phyloP scores from a whole-genome alignment of 1,140 invertebrate species.

The Fopius arisanus region DNA sequence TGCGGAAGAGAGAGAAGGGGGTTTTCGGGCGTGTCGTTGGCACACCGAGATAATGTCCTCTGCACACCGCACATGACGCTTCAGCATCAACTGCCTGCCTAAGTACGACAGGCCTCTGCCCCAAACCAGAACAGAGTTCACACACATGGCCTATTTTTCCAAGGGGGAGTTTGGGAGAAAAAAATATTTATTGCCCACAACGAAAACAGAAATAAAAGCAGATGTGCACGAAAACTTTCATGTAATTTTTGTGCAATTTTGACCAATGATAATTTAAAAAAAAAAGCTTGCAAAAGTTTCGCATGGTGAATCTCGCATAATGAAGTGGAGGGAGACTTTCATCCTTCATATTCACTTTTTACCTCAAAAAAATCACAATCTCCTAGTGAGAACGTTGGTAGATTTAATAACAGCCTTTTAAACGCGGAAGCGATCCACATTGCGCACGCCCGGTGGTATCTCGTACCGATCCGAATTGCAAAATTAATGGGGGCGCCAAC shows the following conservation, averaged over 20 bases:
- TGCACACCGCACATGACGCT: neutral
- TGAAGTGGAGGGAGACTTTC: conserved; percentile 12
- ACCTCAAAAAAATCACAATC: neutral
- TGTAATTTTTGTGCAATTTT: too few relatives aligned
- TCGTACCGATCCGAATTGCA: conserved; percentile 36
- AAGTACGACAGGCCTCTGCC: conserved; percentile 13
- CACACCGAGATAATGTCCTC: conserved; percentile 31
- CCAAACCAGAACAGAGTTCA: neutral
- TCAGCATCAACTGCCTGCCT: conserved; percentile 7
- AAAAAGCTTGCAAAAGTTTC: too few relatives aligned
- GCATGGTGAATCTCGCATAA: too few relatives aligned
- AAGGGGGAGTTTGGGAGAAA: neutral
- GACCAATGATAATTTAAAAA: too few relatives aligned
- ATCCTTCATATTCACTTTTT: conserved; percentile 32
- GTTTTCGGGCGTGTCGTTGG: conserved; percentile 28
- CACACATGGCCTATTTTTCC: neutral
- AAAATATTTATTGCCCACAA: too few relatives aligned
- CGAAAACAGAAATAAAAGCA: neutral
- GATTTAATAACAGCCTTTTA: conserved; percentile 49
- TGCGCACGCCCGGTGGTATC: conserved; percentile 41
- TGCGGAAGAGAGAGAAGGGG: neutral
- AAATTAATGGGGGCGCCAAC: conserved; percentile 34
- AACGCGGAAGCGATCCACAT: conserved; percentile 59
- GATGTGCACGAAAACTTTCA: too few relatives aligned
- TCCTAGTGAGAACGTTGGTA: conserved; percentile 10